Base-by-base conservation (phyloP, 2,797 vertebrate species). In the Atherinosoma microstoma region DNA sequence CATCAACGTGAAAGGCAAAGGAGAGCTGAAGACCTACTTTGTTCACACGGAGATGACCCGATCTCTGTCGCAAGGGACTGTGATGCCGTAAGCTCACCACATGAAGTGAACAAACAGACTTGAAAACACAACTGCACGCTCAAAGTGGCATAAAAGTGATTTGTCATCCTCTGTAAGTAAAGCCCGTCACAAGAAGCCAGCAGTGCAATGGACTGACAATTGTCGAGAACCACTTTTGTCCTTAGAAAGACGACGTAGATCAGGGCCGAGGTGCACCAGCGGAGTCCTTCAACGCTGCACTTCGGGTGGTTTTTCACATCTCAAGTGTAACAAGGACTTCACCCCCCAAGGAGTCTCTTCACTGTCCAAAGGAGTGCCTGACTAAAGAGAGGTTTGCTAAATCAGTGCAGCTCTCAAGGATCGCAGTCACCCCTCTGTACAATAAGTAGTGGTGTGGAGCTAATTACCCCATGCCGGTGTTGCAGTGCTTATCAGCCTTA, bases 1-100 rank as follows among this genome's bases (percentile, higher is more conserved):
- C 89, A 99, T 99, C 90, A 99, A 99, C 0, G 98, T 99, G 65
- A 99, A 99, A 91, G 98, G 98, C 70, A 99, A 99, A 88, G 98
- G 98, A 53, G 97, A 99, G 58, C 84, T 99, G 88, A 98, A 97
- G 93, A 99, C 98, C 12, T 99, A 95, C 90, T 99, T 98, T 75
- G 97, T 99, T 72, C 97, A 97, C 94, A 97, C 98, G 0, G 98
- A 99, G 92, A 98, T 98, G 96, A 97, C 95, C 61, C 94, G 97
- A 76, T 98, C 98, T 68, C 95, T 97, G 68, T 99, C 98, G 78
- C 98, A 98, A 89, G 97, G 97, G 89, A 98, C 97, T 0, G 67
- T 99, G 91, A 94, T 97, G 81, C 95, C 96, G 89, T 99, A 95
- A 98, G 81, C 79, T 20, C 4, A 16, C 30, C 4, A 15, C 34